phyloP scores from a whole-genome alignment of 1,140 invertebrate genomes.

The Megathymus violae region DNA sequence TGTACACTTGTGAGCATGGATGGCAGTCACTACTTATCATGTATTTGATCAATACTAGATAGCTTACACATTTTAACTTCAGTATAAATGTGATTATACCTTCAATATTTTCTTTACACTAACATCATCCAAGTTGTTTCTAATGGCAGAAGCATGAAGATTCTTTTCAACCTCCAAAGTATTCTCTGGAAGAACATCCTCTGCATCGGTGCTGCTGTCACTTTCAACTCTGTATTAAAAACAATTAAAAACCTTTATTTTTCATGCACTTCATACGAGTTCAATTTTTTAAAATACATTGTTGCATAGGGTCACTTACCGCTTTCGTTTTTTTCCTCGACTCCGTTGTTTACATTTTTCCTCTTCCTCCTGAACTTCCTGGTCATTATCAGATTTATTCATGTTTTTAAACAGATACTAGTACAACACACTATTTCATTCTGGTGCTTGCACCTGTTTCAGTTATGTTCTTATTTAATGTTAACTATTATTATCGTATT shows the following conservation, averaged over 20 bases:
- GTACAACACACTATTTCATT: no score
- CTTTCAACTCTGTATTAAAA: conserved; percentile 39
- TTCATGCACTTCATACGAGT: no score
- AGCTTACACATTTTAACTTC: no score
- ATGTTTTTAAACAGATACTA: conserved; percentile 16
- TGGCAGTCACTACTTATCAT: no score
- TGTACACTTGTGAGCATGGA: no score
- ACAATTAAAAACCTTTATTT: no score
- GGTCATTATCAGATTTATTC: conserved; percentile 29
- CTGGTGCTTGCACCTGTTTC: no score
- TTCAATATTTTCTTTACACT: conserved; percentile 81
- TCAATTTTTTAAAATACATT: no score
- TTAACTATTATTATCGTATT: no score
- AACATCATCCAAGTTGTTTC: conserved; percentile 77
- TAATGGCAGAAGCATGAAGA: conserved; percentile 67
- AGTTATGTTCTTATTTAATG: no score
- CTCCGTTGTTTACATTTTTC: conserved; percentile 35
- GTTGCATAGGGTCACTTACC: no score
- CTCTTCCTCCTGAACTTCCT: conserved; percentile 7
- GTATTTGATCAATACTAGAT: no score
- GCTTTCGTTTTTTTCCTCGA: conserved; percentile 53
- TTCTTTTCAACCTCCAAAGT: conserved; percentile 69
- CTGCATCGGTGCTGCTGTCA: conserved; percentile 53
- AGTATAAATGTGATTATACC: conserved; percentile 45
- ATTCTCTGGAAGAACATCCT: conserved; percentile 67